Evolutionary conservation across 2,797 vertebrate genomes (phyloP), one percentile per base, ranked within the genome.

Genomic region (Sebastes trivittatus): DNA sequence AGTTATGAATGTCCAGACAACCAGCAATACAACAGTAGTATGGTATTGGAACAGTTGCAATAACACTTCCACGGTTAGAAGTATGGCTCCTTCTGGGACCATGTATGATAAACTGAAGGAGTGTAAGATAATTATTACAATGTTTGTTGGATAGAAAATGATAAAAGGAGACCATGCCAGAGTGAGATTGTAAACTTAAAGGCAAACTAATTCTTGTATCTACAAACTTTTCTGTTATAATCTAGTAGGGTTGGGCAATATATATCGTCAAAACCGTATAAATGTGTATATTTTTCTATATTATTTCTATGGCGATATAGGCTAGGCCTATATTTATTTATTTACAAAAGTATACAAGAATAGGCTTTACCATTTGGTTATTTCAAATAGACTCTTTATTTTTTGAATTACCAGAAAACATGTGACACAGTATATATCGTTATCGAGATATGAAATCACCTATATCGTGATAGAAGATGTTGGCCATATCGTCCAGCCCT

Each of bases 1-100:
- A 73, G 78, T 70, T 85, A 68, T 82, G 70, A 87, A 84, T 82
- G 36, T 54, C 65, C 18, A 65, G 78, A 66, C 72, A 73, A 66
- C 67, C 4, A 71, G 70, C 30, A 63, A n/a, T 23, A 77, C 58
- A 55, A 70, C 77, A 79, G 22, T 25, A 62, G 71, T 56, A 16
- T 38, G 25, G 27, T 27, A 58, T 32, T 20, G 32, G 38, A 64
- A 30, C 68, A 60, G 18, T 72, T 79, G 38, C 8, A 73, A n/a
- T 29, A 68, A 63, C 34, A 60, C 6, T 36, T 46, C 25, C 5
- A 25, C 69, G 7, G 22, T 27, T 54, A 2, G 13, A 52, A 54
- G 5, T 22, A 52, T 69, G 18, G 6, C 27, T 72, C 22, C 29
- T 38, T 56, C 20, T 36, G 10, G 10, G 5, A 14, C 3, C 11